Evolutionary conservation across 1,140 invertebrate genomes (phyloP).

Genomic region (Bathynomus jamesi): DNA sequence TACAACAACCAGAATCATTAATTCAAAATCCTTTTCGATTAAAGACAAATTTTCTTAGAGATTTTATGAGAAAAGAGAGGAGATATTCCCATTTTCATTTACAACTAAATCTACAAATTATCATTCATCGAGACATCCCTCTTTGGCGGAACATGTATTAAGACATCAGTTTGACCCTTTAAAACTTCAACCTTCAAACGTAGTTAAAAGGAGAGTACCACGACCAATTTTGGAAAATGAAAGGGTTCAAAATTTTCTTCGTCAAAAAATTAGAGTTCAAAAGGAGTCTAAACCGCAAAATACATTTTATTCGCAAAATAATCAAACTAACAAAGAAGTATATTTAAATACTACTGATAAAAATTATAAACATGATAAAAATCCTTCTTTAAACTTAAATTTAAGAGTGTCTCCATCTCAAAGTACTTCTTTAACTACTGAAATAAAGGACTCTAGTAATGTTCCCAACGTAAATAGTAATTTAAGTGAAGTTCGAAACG

Average conservation of each 20-base stretch:
- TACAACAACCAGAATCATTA: neutral
- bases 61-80: neutral
- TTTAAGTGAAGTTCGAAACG: neutral
- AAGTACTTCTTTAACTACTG: neutral
- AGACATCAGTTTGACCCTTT: neutral
- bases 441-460: neutral
- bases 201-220: neutral
- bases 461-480: neutral
- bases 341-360: neutral
- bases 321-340: neutral
- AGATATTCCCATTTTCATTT: neutral
- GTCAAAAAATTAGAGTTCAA: neutral
- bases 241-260: neutral
- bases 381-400: no score
- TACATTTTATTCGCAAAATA: no score
- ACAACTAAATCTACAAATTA: neutral
- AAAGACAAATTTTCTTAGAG: neutral
- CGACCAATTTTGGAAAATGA: neutral
- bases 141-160: neutral
- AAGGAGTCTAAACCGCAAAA: neutral
- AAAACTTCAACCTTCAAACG: neutral
- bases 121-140: neutral
- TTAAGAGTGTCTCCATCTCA: no score
- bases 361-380: neutral
- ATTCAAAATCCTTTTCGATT: neutral